These are phyloP conservation scores for Eurytoma californica DNA, from an alignment of 2,888 invertebrate genomes.

Conservation along the genomic window DNA sequence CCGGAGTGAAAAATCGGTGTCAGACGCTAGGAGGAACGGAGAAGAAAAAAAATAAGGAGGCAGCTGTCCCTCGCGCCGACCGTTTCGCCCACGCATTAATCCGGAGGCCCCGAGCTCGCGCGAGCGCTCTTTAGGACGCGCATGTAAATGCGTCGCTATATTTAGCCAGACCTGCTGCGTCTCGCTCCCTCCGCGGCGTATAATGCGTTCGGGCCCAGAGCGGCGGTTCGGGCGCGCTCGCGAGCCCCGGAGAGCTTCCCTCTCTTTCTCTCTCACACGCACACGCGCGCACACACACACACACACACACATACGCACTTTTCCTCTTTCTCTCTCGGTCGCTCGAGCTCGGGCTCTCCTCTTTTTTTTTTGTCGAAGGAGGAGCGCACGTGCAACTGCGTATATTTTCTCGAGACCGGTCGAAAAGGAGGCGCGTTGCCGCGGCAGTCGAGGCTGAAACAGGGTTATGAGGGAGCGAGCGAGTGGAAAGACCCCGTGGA, in stretches of 20 bases:
- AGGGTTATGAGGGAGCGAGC: slow-evolving; percentile 14
- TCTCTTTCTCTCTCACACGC: slow-evolving; percentile 22
- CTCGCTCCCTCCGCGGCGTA: slow-evolving; percentile 63
- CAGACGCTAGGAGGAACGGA: slow-evolving; percentile 18
- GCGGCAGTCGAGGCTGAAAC: slow-evolving; percentile 26
- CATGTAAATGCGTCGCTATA: slow-evolving; percentile 74
- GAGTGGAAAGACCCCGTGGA: too few species aligned
- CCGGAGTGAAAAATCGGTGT: slow-evolving; percentile 50
- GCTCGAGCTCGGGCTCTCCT: slow-evolving; percentile 1
- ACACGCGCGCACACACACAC: not conserved
- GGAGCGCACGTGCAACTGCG: slow-evolving; percentile 59
- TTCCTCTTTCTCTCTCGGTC: slow-evolving; percentile 41
- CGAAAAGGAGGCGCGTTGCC: slow-evolving; percentile 31
- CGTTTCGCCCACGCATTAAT: slow-evolving; percentile 72
- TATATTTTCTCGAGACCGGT: slow-evolving; percentile 56
- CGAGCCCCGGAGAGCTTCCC: slow-evolving; percentile 44
- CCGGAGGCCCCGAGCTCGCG: slow-evolving; percentile 61
- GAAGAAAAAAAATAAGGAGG: not conserved
- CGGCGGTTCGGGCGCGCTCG: slow-evolving; percentile 50
- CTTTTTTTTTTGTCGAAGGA: slow-evolving; percentile 43
- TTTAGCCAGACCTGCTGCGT: slow-evolving; percentile 68
- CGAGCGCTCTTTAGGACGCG: slow-evolving; percentile 71
- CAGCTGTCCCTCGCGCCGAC: slow-evolving; percentile 42
- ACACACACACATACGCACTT: not conserved
- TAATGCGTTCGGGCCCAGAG: slow-evolving; percentile 59